Evolutionary conservation across 2,113 vertebrate genomes (phyloP).

Genomic region (Opisthocomus hoazin): DNA sequence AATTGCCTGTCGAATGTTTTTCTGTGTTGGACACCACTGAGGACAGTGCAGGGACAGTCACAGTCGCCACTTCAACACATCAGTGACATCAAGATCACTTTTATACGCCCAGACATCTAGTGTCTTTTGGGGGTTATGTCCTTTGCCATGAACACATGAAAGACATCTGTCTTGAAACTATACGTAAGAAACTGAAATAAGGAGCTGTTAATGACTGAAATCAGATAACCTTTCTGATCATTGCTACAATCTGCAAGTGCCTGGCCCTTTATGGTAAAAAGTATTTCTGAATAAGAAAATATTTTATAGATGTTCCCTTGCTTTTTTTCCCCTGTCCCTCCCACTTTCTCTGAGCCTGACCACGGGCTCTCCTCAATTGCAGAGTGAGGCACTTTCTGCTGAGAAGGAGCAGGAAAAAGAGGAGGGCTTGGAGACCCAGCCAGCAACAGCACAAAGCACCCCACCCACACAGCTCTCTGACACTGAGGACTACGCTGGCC

Average conservation of each 20-base stretch:
- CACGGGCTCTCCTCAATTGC: neutral
- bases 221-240: neutral
- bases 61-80: neutral
- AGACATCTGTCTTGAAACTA: neutral
- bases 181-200: neutral
- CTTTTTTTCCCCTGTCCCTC: neutral
- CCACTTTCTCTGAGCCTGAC: neutral
- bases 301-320: neutral
- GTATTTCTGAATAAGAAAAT: neutral
- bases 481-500: conserved; percentile 78
- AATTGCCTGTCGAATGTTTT: neutral
- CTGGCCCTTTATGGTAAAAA: neutral
- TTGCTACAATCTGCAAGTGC: neutral
- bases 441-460: conserved; percentile 43
- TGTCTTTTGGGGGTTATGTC: neutral
- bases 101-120: fast-evolving
- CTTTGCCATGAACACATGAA: neutral
- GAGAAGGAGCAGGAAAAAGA: conserved; percentile 62
- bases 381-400: conserved; percentile 54
- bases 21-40: neutral
- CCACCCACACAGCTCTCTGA: conserved; percentile 74
- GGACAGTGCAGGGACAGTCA: neutral
- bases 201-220: neutral
- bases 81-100: neutral
- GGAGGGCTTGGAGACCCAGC: conserved; percentile 48